These are phyloP conservation scores for Mixornis gularis DNA, from an alignment of 2,113 vertebrate genomes.

Conservation along the genomic window DNA sequence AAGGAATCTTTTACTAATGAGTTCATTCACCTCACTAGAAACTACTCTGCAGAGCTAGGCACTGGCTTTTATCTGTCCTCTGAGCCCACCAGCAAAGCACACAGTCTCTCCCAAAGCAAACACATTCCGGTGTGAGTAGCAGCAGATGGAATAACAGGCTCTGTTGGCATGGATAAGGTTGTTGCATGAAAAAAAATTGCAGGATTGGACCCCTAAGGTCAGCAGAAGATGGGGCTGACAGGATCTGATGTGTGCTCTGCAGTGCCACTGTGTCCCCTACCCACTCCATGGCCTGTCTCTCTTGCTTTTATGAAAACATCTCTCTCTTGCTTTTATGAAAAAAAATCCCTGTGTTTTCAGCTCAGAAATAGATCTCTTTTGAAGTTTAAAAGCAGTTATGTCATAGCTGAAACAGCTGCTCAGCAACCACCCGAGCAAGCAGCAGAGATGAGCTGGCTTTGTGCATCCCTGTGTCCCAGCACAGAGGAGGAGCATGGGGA, in stretches of 20 bases:
- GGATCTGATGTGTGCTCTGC: background rate
- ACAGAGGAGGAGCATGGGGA: background rate
- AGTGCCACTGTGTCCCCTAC: background rate
- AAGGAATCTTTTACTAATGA: background rate
- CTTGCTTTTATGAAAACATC: constrained; percentile 22
- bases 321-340: background rate
- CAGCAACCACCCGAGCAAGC: background rate
- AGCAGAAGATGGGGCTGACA: background rate
- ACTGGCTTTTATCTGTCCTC: background rate
- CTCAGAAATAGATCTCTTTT: constrained; percentile 56
- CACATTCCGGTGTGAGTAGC: constrained; percentile 12
- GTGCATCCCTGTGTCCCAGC: background rate
- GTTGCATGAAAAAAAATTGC: background rate
- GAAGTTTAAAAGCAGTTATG: constrained; percentile 55
- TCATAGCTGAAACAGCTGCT: background rate
- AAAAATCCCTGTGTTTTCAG: constrained; percentile 41
- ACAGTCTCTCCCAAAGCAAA: constrained; percentile 21
- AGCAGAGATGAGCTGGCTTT: background rate
- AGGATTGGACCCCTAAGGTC: background rate
- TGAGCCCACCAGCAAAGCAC: constrained; percentile 1
- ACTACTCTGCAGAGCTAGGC: background rate
- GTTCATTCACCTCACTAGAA: background rate
- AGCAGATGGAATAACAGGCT: constrained; percentile 36
- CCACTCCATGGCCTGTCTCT: background rate
- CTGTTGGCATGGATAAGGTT: constrained; percentile 29